These are phyloP conservation scores for Anisognathus igniventris DNA, from an alignment of 2,797 vertebrate species.

Conservation along the genomic window DNA sequence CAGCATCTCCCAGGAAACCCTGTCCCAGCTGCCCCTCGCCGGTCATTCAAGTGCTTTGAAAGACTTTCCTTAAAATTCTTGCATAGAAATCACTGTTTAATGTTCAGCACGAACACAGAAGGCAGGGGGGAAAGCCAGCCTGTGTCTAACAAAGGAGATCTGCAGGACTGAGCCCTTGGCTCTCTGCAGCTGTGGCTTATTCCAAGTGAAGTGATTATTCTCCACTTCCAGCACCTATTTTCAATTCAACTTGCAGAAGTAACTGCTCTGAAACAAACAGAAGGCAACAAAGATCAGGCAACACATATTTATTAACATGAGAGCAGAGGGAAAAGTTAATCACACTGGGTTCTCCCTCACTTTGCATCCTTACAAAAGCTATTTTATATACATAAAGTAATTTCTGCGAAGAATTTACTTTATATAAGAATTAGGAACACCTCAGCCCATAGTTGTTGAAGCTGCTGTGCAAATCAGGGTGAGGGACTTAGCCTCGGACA, in stretches of 20 bases:
- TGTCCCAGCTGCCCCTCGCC: not conserved
- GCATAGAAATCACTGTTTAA: constrained; percentile 29
- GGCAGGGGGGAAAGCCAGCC: not conserved
- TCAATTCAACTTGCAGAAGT: not conserved
- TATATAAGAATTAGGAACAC: not conserved
- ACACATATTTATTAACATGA: not conserved
- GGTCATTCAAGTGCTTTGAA: not conserved
- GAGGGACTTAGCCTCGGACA: not conserved
- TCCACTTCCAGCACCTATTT: not conserved
- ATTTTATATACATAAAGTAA: not conserved
- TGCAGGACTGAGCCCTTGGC: not conserved
- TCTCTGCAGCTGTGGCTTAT: not conserved
- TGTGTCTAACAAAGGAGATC: not conserved
- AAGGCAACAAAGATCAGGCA: not conserved
- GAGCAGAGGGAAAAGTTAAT: not conserved
- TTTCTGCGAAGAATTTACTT: not conserved
- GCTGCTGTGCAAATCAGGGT: fast-evolving
- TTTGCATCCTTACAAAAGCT: not conserved
- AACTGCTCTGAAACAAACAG: not conserved
- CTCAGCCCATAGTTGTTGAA: fast-evolving
- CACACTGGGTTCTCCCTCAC: fast-evolving
- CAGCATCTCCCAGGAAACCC: constrained; percentile 41
- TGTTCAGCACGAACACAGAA: not conserved
- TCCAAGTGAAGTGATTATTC: not conserved
- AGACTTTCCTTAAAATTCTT: constrained; percentile 26